Conservation (phyloP, 2,113 vertebrate species). For the Riparia riparia region DNA sequence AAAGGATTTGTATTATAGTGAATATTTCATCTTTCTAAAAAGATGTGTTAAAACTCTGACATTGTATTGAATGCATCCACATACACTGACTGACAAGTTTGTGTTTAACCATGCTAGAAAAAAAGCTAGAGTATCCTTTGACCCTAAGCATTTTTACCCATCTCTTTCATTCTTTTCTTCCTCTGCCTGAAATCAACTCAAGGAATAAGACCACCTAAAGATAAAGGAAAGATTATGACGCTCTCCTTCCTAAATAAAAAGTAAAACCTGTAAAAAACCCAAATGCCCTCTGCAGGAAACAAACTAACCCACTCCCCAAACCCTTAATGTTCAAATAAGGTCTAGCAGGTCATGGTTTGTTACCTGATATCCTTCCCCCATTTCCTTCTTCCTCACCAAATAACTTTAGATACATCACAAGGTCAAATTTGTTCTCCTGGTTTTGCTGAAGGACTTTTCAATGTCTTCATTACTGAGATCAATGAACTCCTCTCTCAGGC, state of each 20-base stretch:
- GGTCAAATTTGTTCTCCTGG: neutral
- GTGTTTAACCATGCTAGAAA: neutral
- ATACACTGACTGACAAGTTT: neutral
- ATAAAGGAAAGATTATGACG: neutral
- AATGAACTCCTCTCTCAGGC: neutral
- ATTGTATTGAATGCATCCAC: neutral
- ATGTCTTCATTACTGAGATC: constrained; percentile 9
- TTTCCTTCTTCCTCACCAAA: neutral
- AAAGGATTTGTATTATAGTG: neutral
- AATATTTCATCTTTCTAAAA: neutral
- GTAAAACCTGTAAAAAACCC: neutral
- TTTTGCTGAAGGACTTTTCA: constrained; percentile 4
- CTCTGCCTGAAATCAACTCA: neutral
- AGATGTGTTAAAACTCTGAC: neutral
- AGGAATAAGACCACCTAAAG: neutral
- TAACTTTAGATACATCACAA: neutral
- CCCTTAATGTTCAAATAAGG: neutral
- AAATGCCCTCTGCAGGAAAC: neutral
- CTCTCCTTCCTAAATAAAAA: neutral
- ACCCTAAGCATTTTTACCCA: neutral
- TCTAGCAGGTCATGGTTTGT: neutral
- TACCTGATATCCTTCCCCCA: neutral
- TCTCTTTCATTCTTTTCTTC: neutral
- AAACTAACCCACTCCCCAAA: neutral
- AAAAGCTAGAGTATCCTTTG: neutral